Conservation (phyloP, 2,113 vertebrate species). For the Sapajus apella region DNA sequence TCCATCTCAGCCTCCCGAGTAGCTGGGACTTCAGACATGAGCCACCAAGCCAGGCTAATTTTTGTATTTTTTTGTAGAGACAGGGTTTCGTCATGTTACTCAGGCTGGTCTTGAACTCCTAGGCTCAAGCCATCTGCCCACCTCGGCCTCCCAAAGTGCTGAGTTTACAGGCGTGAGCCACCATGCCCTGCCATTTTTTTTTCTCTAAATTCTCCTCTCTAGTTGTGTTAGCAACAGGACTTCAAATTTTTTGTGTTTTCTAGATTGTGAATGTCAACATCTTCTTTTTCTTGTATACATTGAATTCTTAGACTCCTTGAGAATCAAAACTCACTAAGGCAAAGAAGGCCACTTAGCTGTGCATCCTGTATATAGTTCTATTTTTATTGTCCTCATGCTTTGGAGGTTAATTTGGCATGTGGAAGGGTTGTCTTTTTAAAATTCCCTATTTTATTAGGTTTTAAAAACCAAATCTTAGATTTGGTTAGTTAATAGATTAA, state of each 20-base stretch:
- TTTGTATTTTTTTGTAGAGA: neutral
- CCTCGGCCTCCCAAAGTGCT: too few relatives aligned
- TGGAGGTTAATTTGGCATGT: neutral
- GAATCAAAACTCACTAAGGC: neutral
- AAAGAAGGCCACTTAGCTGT: neutral
- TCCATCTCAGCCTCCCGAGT: too few relatives aligned
- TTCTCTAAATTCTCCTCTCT: neutral
- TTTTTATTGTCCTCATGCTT: neutral
- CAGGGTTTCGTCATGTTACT: too few relatives aligned
- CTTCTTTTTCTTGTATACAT: neutral
- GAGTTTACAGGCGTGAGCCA: too few relatives aligned
- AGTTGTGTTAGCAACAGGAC: neutral
- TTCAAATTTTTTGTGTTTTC: neutral
- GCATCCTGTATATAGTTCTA: neutral
- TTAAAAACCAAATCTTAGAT: neutral
- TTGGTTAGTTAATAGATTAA: conserved; percentile 23
- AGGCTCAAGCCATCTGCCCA: too few relatives aligned
- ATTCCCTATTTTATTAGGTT: neutral
- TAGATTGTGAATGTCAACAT: neutral
- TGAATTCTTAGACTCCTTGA: neutral
- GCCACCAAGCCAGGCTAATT: too few relatives aligned
- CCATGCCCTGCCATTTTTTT: neutral
- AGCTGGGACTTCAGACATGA: too few relatives aligned
- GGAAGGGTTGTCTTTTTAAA: neutral
- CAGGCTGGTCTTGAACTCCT: too few relatives aligned